A percentile compares a stretch with the other conserved stretches of the same genome.
These are phyloP conservation scores for Leucophenga varia DNA, from an alignment of 1,140 invertebrate species.

Conservation along the genomic window DNA sequence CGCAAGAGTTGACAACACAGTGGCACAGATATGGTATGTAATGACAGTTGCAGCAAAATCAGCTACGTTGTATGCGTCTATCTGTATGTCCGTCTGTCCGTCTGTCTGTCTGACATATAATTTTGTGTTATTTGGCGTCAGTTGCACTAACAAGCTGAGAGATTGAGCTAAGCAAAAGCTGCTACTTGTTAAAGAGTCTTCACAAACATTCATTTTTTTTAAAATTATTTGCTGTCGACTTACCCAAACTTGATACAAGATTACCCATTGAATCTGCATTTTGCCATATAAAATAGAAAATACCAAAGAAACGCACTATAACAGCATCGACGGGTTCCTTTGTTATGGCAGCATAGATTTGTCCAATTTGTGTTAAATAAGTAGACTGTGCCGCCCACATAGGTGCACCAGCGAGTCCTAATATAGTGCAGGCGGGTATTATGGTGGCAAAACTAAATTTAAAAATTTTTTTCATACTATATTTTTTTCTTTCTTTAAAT, in stretches of 20 bases:
- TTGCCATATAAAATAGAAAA: conserved; percentile 15
- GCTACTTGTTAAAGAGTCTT: no score
- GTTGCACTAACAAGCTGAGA: no score
- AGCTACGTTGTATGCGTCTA: no score
- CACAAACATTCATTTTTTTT: no score
- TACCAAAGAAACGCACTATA: conserved; percentile 12
- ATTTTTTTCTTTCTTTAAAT: not conserved
- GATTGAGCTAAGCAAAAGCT: no score
- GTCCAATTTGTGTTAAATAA: conserved; percentile 12
- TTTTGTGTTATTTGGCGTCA: no score
- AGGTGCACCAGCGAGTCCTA: conserved; percentile 7
- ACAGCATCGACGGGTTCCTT: conserved; percentile 4
- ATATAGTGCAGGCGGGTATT: conserved; percentile 4
- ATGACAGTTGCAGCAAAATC: no score
- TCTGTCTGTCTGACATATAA: no score
- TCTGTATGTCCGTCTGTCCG: no score
- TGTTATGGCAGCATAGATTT: conserved; percentile 13
- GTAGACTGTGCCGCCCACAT: conserved; percentile 19
- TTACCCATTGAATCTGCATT: conserved; percentile 12
- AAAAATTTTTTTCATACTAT: not conserved
- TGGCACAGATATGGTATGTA: no score
- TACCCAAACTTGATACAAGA: conserved; percentile 12
- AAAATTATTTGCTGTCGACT: no score
- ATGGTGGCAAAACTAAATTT: conserved; percentile 10
- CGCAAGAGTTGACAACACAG: no score